A percentile compares a stretch with the other conserved stretches of the same genome.
Evolutionary conservation across 1,140 invertebrate genomes (phyloP).

Genomic region (Sweltsa coloradensis): DNA sequence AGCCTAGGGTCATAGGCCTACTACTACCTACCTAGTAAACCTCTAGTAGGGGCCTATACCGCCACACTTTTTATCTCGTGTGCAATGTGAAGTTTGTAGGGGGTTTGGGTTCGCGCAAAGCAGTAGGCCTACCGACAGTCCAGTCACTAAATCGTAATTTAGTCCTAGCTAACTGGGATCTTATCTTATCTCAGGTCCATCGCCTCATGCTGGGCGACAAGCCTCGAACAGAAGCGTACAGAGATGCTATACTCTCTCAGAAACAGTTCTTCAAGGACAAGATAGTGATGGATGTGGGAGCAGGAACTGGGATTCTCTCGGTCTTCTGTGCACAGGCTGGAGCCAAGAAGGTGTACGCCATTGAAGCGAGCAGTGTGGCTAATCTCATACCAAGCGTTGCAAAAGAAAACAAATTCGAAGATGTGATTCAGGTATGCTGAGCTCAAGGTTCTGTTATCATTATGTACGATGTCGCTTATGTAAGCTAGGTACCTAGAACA

Average conservation of each 20-base stretch:
- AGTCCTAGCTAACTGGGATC: too few relatives aligned
- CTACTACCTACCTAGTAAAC: too few relatives aligned
- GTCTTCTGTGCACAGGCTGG: conserved; percentile 93
- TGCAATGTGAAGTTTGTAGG: too few relatives aligned
- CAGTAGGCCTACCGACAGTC: too few relatives aligned
- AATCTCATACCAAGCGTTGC: conserved; percentile 72
- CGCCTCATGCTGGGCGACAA: conserved; percentile 61
- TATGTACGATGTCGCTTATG: too few relatives aligned
- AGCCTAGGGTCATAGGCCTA: too few relatives aligned
- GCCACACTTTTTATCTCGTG: too few relatives aligned
- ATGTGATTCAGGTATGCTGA: conserved; percentile 24
- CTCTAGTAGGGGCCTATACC: too few relatives aligned
- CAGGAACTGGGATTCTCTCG: conserved; percentile 88
- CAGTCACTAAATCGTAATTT: too few relatives aligned
- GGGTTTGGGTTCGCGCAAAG: too few relatives aligned
- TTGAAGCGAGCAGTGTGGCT: conserved; percentile 82
- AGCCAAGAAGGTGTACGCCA: conserved; percentile 78
- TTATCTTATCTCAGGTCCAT: conserved; percentile 52
- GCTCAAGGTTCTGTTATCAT: conserved; percentile 9
- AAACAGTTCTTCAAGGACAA: conserved; percentile 38
- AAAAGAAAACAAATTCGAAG: conserved; percentile 28
- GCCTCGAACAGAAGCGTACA: conserved; percentile 47
- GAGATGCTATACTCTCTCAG: conserved; percentile 48
- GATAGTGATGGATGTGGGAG: conserved; percentile 75
- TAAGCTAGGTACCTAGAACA: conserved; percentile 16